phyloP scores from a whole-genome alignment of 2,113 vertebrate genomes.

The Paratilapia polleni region DNA sequence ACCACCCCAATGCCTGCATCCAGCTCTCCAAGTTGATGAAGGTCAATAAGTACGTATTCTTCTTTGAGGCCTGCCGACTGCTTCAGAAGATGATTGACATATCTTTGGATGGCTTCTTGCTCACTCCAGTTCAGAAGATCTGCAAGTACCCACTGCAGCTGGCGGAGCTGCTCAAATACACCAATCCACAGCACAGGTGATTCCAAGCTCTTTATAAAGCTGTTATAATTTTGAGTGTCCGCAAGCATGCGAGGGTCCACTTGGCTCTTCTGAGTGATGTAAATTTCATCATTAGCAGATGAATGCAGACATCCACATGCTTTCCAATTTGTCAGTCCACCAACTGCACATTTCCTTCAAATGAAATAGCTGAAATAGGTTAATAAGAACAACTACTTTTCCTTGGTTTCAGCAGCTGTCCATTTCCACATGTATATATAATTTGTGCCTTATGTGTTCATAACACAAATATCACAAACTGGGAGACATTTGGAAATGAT shows the following conservation, averaged over 20 bases:
- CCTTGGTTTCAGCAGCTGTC: background rate
- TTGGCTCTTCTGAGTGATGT: background rate
- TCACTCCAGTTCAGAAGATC: conserved; percentile 97
- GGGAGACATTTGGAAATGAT: background rate
- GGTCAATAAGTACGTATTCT: conserved; percentile 94
- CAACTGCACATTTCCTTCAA: background rate
- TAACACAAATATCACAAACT: background rate
- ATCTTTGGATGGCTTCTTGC: conserved; percentile 93
- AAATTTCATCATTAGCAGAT: background rate
- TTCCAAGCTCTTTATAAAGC: background rate
- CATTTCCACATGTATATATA: background rate
- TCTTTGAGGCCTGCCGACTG: conserved; percentile 95
- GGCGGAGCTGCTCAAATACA: conserved; percentile 95
- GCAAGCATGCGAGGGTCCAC: background rate
- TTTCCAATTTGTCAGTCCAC: background rate
- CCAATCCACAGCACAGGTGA: conserved; percentile 93
- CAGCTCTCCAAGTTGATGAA: conserved; percentile 93
- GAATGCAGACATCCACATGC: background rate
- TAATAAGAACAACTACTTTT: background rate
- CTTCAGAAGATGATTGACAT: conserved; percentile 98
- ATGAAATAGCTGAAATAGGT: background rate
- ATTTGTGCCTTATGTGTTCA: too few species aligned
- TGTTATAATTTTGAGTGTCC: background rate
- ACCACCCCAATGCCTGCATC: conserved; percentile 92
- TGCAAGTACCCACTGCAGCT: conserved; percentile 97